Evolutionary conservation across 2,888 invertebrate species (phyloP).

Genomic region (Cacoxenus indagator): DNA sequence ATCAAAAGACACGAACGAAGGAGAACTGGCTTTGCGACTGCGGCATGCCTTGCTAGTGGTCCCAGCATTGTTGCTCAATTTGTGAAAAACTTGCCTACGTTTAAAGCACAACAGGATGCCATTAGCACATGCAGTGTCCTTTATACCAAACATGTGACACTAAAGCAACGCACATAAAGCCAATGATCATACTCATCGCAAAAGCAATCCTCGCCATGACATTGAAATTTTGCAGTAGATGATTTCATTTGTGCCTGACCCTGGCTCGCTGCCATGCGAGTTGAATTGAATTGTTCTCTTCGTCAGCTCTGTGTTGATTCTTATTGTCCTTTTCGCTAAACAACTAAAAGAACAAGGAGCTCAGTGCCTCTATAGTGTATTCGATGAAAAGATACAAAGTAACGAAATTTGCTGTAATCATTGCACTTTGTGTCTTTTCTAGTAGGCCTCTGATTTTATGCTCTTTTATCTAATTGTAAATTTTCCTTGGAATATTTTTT

Average conservation of each 20-base stretch:
- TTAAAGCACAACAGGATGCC: slow-evolving; percentile 41
- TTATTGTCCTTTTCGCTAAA: not conserved
- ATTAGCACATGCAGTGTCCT: slow-evolving; percentile 24
- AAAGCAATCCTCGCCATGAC: slow-evolving; percentile 43
- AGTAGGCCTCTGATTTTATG: no score
- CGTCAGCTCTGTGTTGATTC: slow-evolving; percentile 31
- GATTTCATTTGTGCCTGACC: slow-evolving; percentile 48
- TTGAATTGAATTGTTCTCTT: slow-evolving; percentile 9
- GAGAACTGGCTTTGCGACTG: no score
- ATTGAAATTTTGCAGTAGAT: slow-evolving; percentile 61
- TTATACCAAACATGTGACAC: slow-evolving; percentile 30
- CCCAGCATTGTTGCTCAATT: slow-evolving; percentile 48
- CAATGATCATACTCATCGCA: not conserved
- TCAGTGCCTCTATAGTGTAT: no score
- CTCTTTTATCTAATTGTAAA: no score
- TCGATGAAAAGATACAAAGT: no score
- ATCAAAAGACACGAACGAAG: not conserved
- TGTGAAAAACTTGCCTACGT: slow-evolving; percentile 60
- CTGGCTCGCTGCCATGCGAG: not conserved
- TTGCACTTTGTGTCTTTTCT: no score
- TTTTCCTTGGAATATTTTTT: no score
- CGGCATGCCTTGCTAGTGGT: no score
- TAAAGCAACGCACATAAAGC: slow-evolving; percentile 35
- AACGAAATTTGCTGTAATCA: no score
- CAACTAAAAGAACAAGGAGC: no score